Evolutionary conservation across 2,888 invertebrate genomes (phyloP), one percentile per base, ranked within the genome.

Genomic region (Pseudanteris insignis): DNA sequence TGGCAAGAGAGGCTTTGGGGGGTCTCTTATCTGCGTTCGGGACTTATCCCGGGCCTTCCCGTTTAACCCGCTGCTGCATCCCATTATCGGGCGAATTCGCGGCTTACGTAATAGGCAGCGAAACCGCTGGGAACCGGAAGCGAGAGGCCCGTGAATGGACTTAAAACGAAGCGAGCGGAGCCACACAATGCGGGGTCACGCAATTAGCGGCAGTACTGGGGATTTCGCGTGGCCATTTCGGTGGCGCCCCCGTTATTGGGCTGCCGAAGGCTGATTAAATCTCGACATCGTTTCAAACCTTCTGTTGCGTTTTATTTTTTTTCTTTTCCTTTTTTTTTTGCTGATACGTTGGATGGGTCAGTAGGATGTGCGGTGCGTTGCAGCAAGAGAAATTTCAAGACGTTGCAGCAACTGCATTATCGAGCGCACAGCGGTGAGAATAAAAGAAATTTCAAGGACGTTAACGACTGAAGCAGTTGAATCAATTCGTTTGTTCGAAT

Each of bases 1-100:
- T n/a, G n/a, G n/a, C n/a, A n/a, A n/a, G 70, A 36, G 34, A 32
- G 38, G 26, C 62, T 75, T 76, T 74, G 75, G 77, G 78, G 76
- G 78, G 77, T 76, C 75, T 65, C 77, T 77, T 78, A 76, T 78
- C 78, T 77, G 68, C 69, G 67, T 70, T 70, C 72, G 69, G 71
- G 69, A 73, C 69, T 66, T 54, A 66, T 65, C 70, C 64, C 66
- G 66, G 67, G 62, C 65, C 68, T 65, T 68, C 50, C 67, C 58
- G 51, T 44, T 62, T 47, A 47, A 57, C 64, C 61, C 63, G 63
- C 66, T 67, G 66, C 69, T 50, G 48, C 48, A 70, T 74, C 67
- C 71, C 68, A 72, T 74, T 74, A 74, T 70, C 75, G 69, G 67
- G 67, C 67, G 64, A 70, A 67, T 51, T 41, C 62, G 58, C 58